These are phyloP conservation scores for Sepiola atlantica DNA, from an alignment of 2,888 invertebrate species.

Conservation along the genomic window DNA sequence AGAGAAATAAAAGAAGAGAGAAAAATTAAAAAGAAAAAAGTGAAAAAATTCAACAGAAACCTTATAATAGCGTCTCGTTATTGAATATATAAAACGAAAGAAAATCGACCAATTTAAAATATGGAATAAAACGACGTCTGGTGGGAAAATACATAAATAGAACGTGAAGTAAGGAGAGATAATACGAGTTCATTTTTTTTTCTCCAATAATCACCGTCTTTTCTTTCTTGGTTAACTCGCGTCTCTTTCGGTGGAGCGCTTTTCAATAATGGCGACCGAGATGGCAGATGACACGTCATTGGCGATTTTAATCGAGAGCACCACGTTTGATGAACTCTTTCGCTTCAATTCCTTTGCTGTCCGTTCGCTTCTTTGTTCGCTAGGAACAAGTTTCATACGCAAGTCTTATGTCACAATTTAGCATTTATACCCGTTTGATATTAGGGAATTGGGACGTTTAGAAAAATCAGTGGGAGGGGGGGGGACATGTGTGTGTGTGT, in stretches of 20 bases:
- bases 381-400: neutral
- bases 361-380: neutral
- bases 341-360: neutral
- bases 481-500: no score
- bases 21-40: neutral
- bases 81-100: neutral
- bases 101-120: neutral
- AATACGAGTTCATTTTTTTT: neutral
- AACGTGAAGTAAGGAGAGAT: neutral
- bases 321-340: neutral
- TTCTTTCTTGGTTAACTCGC: neutral
- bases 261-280: neutral
- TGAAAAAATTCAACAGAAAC: neutral
- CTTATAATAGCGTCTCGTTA: neutral
- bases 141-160: neutral
- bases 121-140: neutral
- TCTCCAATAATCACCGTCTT: neutral
- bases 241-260: neutral
- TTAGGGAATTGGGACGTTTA: neutral
- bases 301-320: neutral
- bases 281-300: constrained; percentile 9
- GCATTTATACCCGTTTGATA: neutral
- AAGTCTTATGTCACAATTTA: neutral
- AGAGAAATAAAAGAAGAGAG: neutral
- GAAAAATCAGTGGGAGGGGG: no score